Conservation (phyloP, 2,113 vertebrate species). For the Marmota flaviventris region DNA sequence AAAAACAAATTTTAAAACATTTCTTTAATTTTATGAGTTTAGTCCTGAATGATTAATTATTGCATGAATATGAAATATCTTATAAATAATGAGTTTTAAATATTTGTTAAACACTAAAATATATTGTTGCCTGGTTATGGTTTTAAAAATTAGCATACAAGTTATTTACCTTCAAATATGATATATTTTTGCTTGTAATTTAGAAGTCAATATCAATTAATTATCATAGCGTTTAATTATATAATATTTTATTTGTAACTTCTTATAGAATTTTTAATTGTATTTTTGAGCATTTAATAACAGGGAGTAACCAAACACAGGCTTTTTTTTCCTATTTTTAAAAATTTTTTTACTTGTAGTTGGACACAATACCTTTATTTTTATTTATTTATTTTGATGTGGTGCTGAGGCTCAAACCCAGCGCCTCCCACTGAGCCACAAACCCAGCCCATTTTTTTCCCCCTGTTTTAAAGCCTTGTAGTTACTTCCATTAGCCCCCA, state of each 20-base stretch:
- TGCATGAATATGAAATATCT: slow-evolving; percentile 16
- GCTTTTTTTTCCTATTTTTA: no score
- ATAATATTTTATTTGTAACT: slow-evolving; percentile 21
- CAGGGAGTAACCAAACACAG: slow-evolving; percentile 7
- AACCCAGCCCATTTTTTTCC: background rate
- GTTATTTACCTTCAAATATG: slow-evolving; percentile 55
- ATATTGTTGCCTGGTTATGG: background rate
- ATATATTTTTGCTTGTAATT: slow-evolving; percentile 28
- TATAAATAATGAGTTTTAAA: slow-evolving; percentile 24
- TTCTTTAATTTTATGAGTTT: slow-evolving; percentile 61
- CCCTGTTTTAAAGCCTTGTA: slow-evolving; percentile 60
- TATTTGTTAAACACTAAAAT: slow-evolving; percentile 47
- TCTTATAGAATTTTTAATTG: slow-evolving; percentile 65
- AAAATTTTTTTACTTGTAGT: no score
- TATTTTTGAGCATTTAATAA: slow-evolving; percentile 50
- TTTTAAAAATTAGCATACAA: slow-evolving; percentile 62
- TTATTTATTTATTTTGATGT: no score
- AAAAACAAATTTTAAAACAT: slow-evolving; percentile 2
- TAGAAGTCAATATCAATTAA: slow-evolving; percentile 37
- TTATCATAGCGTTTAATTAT: slow-evolving; percentile 3
- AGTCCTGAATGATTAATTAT: background rate
- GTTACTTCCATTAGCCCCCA: slow-evolving; percentile 82
- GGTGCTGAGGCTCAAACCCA: no score
- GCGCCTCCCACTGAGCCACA: no score
- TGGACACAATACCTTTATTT: no score